Conservation (phyloP, 1,140 invertebrate genomes). For the Lithobius niger region DNA sequence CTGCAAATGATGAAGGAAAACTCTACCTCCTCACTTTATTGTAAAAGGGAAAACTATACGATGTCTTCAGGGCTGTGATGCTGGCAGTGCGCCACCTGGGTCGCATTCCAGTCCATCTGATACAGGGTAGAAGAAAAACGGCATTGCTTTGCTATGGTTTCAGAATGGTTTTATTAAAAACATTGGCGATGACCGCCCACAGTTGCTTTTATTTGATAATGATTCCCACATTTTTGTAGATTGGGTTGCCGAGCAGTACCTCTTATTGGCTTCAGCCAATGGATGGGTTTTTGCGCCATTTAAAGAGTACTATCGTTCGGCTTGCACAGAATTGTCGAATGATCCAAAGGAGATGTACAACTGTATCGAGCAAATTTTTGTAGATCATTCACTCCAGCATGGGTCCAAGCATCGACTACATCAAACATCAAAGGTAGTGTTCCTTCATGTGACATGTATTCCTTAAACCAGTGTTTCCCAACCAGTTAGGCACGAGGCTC, state of each 20-base stretch:
- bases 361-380: too few species aligned
- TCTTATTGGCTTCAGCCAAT: slow-evolving; percentile 9
- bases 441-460: too few species aligned
- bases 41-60: neutral
- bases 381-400: too few species aligned
- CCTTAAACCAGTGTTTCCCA: too few species aligned
- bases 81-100: neutral
- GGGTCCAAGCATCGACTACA: too few species aligned
- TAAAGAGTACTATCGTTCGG: neutral
- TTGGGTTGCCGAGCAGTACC: slow-evolving; percentile 10
- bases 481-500: too few species aligned
- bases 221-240: slow-evolving; percentile 13
- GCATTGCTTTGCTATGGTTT: neutral
- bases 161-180: neutral
- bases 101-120: neutral
- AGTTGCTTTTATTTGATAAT: slow-evolving; percentile 11
- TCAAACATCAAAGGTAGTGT: too few species aligned
- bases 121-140: neutral
- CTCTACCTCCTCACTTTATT: neutral
- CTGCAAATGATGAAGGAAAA: neutral
- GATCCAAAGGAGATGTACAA: too few species aligned
- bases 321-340: neutral
- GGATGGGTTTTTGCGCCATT: neutral
- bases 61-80: neutral
- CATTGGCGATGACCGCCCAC: slow-evolving; percentile 11